Conservation (phyloP, 2,888 invertebrate genomes). For the Ichneumon xanthorius region DNA sequence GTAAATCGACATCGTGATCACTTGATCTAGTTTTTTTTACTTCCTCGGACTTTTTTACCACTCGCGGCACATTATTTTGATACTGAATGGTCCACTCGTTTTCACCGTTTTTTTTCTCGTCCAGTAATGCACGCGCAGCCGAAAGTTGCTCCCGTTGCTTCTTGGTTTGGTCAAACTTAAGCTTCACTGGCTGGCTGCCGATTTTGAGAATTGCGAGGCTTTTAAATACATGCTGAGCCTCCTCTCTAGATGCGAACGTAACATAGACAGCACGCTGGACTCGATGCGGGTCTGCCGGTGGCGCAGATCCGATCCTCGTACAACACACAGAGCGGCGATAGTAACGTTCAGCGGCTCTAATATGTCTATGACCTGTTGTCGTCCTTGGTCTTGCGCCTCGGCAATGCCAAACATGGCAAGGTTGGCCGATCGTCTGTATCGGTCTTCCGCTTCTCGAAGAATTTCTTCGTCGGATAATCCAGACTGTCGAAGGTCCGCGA, state of each 20-base stretch:
- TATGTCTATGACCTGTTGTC: background rate
- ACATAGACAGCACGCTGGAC: background rate
- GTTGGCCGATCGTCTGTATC: background rate
- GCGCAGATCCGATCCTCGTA: background rate
- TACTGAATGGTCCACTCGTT: slow-evolving; percentile 13
- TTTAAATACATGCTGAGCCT: background rate
- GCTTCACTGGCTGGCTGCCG: background rate
- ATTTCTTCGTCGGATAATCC: background rate
- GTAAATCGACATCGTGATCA: background rate
- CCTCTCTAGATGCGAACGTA: background rate
- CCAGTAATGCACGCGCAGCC: background rate
- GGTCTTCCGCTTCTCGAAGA: background rate
- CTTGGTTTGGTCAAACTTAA: background rate
- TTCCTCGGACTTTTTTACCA: background rate
- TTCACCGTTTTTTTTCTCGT: slow-evolving; percentile 6
- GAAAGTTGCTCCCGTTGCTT: background rate
- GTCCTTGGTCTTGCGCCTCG: background rate
- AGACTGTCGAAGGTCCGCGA: background rate
- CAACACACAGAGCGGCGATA: background rate
- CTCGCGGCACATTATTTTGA: background rate
- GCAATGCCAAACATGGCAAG: background rate
- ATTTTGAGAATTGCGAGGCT: background rate
- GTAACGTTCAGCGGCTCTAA: background rate
- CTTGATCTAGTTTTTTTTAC: slow-evolving; percentile 1
- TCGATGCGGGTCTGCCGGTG: background rate